Conservation (phyloP, 2,797 vertebrate genomes). For the Gymnoscopelus microlampas region DNA sequence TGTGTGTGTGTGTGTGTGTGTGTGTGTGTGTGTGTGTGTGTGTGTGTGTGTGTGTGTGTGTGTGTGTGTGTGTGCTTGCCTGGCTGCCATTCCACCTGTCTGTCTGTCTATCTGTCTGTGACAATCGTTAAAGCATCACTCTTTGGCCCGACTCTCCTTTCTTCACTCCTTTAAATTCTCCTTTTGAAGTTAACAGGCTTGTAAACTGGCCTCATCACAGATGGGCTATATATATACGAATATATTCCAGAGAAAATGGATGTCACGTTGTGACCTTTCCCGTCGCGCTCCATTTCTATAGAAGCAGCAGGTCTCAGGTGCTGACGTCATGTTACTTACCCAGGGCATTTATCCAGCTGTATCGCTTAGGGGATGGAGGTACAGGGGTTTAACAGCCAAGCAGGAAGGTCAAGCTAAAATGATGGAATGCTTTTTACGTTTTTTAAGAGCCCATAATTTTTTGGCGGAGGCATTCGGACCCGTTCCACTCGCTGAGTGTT, state of each 20-base stretch:
- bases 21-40: constrained; percentile 38
- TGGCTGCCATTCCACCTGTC: neutral
- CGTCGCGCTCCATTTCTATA: neutral
- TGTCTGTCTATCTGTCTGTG: constrained; percentile 29
- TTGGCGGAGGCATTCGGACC: neutral
- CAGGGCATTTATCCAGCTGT: neutral
- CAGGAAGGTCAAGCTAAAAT: neutral
- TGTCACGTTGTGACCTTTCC: neutral
- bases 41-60: neutral
- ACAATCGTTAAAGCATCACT: neutral
- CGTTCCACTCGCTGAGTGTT: neutral
- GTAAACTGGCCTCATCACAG: constrained; percentile 60
- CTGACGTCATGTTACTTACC: neutral
- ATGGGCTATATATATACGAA: neutral
- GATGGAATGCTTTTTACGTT: neutral
- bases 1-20: constrained; percentile 21
- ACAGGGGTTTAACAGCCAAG: too few species aligned
- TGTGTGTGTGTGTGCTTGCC: neutral
- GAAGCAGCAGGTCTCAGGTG: neutral
- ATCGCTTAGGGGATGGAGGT: neutral
- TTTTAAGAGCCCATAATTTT: neutral
- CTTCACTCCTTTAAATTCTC: constrained; percentile 51
- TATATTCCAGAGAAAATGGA: neutral
- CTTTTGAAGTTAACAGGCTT: constrained; percentile 46
- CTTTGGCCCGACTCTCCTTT: constrained; percentile 14